Percentiles rank a stretch among this genome's conserved stretches.
Conservation (phyloP, 2,888 invertebrate species). For the Heliconius ismenius region DNA sequence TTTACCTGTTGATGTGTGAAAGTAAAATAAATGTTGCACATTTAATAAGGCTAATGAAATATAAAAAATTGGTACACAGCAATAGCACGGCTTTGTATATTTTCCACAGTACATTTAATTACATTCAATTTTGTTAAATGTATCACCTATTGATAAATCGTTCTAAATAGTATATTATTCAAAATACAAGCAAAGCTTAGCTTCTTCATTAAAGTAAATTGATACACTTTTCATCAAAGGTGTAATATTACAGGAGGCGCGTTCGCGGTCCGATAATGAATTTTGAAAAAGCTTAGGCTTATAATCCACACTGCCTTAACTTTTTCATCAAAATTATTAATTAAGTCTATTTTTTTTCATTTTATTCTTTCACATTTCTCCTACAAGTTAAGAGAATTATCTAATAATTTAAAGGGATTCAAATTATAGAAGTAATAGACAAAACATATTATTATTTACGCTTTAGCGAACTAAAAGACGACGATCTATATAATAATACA, state of each 20-base stretch:
- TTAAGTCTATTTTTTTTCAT: background rate
- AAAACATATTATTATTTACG: no score
- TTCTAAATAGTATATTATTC: background rate
- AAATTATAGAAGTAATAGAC: background rate
- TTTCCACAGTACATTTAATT: no score
- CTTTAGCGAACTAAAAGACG: no score
- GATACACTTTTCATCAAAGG: background rate
- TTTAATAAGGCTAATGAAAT: no score
- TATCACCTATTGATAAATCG: no score
- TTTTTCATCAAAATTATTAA: constrained; percentile 4
- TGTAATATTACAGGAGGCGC: background rate
- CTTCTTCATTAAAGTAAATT: background rate
- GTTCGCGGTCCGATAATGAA: background rate
- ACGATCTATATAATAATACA: no score
- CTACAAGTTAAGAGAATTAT: background rate
- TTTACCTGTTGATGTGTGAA: background rate
- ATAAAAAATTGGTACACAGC: no score
- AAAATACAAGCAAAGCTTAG: background rate
- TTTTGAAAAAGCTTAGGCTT: background rate
- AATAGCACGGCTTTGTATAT: no score
- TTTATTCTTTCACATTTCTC: background rate
- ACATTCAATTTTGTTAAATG: no score
- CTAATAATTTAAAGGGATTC: background rate
- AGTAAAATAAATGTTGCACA: no score
- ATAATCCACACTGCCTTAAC: background rate